These are phyloP conservation scores for Ophraella communa DNA, from an alignment of 2,888 invertebrate genomes.

Conservation along the genomic window DNA sequence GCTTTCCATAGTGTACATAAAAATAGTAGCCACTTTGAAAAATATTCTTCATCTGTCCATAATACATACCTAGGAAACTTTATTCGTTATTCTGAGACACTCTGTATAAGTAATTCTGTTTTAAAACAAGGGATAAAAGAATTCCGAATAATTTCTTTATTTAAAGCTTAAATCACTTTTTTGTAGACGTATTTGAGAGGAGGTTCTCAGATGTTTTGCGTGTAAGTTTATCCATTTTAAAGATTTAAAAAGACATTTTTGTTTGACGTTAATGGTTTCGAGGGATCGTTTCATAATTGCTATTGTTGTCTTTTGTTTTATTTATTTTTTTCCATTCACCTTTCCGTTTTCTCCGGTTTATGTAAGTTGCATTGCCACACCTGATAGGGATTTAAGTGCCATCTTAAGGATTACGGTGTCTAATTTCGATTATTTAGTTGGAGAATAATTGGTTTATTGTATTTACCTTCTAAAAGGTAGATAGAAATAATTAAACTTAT, in stretches of 20 bases:
- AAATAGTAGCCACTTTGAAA: too few relatives aligned
- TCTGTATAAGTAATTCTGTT: neutral
- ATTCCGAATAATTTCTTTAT: neutral
- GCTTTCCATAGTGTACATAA: too few relatives aligned
- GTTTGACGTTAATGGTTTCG: slow-evolving; percentile 14
- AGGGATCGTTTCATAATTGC: slow-evolving; percentile 25
- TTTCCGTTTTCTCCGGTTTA: neutral
- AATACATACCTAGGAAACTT: too few relatives aligned
- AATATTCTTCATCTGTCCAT: too few relatives aligned
- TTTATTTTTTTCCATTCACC: slow-evolving; percentile 6
- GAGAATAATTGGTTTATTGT: neutral
- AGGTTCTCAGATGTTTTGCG: slow-evolving; percentile 5
- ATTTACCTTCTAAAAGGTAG: neutral
- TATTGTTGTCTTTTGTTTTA: slow-evolving; percentile 16
- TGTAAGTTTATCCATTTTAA: slow-evolving; percentile 23
- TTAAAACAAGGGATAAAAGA: neutral
- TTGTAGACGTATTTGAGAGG: neutral
- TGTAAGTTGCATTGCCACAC: neutral
- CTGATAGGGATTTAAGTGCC: slow-evolving; percentile 7
- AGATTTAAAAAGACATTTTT: slow-evolving; percentile 20
- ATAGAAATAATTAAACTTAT: too few relatives aligned
- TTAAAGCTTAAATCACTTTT: neutral
- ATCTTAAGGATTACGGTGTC: neutral
- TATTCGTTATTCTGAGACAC: too few relatives aligned
- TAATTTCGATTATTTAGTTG: neutral